Evolutionary conservation across 2,888 invertebrate species (phyloP).

Genomic region (Belgica antarctica): DNA sequence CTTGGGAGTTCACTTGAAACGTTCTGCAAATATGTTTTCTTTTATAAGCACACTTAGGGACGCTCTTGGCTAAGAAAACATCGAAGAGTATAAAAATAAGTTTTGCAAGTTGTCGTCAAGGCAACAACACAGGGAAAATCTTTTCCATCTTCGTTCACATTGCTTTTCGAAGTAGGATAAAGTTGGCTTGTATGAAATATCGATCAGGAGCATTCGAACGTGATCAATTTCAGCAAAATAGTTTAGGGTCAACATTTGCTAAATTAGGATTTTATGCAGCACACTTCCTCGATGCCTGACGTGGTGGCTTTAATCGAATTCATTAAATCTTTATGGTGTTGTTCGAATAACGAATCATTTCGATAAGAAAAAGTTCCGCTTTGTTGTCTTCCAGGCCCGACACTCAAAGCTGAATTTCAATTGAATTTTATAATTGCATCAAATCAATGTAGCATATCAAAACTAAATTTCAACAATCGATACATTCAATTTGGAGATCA

Average conservation of each 20-base stretch:
- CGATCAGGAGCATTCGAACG: background rate
- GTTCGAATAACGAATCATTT: too few relatives aligned
- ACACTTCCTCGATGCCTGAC: background rate
- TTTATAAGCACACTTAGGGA: background rate
- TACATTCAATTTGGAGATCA: too few relatives aligned
- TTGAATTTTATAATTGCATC: too few relatives aligned
- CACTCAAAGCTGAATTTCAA: too few relatives aligned
- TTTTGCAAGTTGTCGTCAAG: background rate
- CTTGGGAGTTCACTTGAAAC: background rate
- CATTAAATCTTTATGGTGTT: too few relatives aligned
- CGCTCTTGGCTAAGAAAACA: too few relatives aligned
- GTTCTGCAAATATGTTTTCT: background rate
- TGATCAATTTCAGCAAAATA: background rate
- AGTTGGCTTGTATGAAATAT: background rate
- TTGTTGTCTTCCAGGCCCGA: too few relatives aligned
- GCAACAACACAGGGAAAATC: background rate
- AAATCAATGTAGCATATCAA: too few relatives aligned
- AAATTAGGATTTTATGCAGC: slow-evolving; percentile 22
- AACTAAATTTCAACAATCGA: too few relatives aligned
- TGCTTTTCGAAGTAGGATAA: too few relatives aligned
- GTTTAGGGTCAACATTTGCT: slow-evolving; percentile 12
- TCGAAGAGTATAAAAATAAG: background rate
- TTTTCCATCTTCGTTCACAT: background rate
- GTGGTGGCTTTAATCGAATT: too few relatives aligned
- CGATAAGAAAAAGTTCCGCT: too few relatives aligned